Evolutionary conservation across 2,888 invertebrate genomes (phyloP).

Genomic region (Iselma pallidipennis): DNA sequence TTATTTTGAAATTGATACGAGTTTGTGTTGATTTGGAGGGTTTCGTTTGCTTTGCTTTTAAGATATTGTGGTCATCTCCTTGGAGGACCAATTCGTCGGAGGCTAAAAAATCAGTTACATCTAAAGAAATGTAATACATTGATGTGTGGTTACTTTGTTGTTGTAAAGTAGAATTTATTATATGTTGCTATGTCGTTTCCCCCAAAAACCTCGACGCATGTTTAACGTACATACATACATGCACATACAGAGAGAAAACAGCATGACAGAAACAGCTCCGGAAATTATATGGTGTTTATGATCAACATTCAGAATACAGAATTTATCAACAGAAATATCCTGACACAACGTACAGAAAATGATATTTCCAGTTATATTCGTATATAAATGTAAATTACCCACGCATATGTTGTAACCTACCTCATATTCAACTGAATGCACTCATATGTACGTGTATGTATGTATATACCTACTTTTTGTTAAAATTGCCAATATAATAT

Average conservation of each 20-base stretch:
- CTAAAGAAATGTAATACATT: too few relatives aligned
- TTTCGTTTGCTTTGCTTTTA: too few relatives aligned
- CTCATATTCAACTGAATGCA: constrained; percentile 19
- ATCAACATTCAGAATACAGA: constrained; percentile 21
- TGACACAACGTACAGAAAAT: constrained; percentile 22
- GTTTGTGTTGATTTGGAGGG: too few relatives aligned
- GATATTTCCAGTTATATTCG: constrained; percentile 30
- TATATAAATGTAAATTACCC: constrained; percentile 29
- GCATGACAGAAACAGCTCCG: constrained; percentile 11
- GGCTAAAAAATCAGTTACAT: too few relatives aligned
- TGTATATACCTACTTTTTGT: constrained; percentile 18
- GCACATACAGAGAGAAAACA: neutral
- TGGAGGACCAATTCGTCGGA: too few relatives aligned
- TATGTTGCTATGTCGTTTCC: neutral
- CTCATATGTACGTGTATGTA: constrained; percentile 13
- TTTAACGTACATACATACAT: constrained; percentile 10
- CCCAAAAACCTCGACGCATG: neutral
- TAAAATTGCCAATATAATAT: constrained; percentile 9
- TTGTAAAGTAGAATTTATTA: too few relatives aligned
- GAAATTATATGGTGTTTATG: constrained; percentile 29
- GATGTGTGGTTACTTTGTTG: constrained; percentile 4
- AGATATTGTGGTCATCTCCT: neutral
- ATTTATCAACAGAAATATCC: constrained; percentile 26
- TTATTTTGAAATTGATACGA: too few relatives aligned
- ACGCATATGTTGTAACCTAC: constrained; percentile 12